Evolutionary conservation across 2,113 vertebrate genomes (phyloP).

Genomic region (Chunga burmeisteri): DNA sequence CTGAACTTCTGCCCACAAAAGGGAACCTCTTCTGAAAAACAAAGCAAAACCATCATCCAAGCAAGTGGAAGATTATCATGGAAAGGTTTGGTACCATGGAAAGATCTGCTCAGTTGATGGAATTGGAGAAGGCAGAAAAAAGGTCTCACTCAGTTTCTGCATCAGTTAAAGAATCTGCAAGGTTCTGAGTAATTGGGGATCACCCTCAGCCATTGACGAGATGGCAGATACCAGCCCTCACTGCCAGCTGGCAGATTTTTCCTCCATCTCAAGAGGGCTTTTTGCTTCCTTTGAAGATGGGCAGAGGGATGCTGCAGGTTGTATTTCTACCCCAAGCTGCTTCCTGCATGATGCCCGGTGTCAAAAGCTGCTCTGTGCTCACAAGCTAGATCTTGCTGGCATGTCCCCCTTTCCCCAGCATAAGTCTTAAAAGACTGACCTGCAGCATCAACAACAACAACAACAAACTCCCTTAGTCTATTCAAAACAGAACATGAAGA

Average conservation of each 20-base stretch:
- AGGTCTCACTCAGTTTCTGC: not conserved
- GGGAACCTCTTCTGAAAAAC: not conserved
- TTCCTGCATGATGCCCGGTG: fast-evolving
- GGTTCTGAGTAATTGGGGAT: not conserved
- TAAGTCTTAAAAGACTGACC: not conserved
- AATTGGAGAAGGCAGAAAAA: not conserved
- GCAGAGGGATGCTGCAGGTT: not conserved
- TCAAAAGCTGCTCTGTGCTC: not conserved
- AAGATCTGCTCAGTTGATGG: not conserved
- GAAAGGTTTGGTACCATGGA: not conserved
- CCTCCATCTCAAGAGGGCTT: not conserved
- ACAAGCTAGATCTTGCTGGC: not conserved
- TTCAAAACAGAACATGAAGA: not conserved
- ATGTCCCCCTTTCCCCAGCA: not conserved
- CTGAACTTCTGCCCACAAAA: not conserved
- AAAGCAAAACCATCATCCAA: not conserved
- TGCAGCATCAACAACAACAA: not conserved
- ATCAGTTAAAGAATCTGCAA: not conserved
- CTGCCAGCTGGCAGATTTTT: not conserved
- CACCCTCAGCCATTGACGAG: not conserved
- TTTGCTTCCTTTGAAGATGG: not conserved
- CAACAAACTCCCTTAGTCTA: not conserved
- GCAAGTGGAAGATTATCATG: not conserved
- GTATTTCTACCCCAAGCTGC: not conserved
- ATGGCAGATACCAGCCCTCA: not conserved